Evolutionary conservation across 2,113 vertebrate species (phyloP).

Genomic region (Grus americana): DNA sequence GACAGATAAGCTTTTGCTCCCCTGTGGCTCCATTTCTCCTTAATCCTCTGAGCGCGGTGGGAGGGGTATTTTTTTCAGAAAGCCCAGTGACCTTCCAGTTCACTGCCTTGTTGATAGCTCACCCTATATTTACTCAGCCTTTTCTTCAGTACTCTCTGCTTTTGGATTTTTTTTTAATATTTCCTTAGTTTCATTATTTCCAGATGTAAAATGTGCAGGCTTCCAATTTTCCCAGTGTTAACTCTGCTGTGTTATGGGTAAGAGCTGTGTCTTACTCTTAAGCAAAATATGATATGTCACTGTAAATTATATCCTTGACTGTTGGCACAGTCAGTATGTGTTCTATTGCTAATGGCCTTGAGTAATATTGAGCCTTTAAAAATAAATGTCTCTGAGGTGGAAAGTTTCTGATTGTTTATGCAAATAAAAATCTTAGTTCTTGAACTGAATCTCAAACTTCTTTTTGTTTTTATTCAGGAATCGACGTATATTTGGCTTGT

Average conservation of each 20-base stretch:
- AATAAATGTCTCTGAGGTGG: background rate
- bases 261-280: background rate
- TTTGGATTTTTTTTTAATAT: background rate
- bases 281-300: background rate
- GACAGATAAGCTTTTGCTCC: background rate
- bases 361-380: background rate
- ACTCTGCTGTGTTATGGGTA: background rate
- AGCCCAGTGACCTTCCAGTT: background rate
- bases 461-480: conserved; percentile 79
- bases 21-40: background rate
- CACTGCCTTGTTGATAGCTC: background rate
- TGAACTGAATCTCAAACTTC: background rate
- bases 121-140: background rate
- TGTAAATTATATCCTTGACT: background rate
- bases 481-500: conserved; percentile 99
- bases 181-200: background rate
- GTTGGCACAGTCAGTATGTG: background rate
- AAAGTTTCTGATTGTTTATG: background rate
- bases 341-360: background rate
- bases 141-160: background rate
- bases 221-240: background rate
- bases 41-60: accelerated
- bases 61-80: background rate
- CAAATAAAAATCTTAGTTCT: background rate
- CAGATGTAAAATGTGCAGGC: background rate